Evolutionary conservation across 2,113 vertebrate genomes (phyloP).

Genomic region (Solea senegalensis): DNA sequence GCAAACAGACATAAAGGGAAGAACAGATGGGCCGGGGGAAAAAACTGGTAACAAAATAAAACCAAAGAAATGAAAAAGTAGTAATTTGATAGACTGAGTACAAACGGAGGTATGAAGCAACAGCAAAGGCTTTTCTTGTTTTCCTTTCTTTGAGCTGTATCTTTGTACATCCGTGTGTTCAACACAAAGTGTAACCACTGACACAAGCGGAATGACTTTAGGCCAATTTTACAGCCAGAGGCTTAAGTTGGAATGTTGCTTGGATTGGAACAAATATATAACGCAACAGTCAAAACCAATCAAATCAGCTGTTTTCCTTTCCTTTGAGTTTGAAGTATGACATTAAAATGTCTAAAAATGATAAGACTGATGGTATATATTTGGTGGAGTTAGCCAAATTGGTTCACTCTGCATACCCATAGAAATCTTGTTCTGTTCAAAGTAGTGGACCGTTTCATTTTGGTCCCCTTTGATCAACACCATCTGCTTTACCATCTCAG

Average conservation of each 20-base stretch:
- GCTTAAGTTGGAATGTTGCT: neutral
- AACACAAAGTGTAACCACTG: constrained; percentile 2
- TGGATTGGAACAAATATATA: neutral
- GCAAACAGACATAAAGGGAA: constrained; percentile 42
- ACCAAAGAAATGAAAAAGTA: constrained; percentile 12
- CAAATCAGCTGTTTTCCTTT: neutral
- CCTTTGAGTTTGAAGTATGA: too few species aligned
- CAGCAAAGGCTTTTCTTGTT: neutral
- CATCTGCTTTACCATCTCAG: too few species aligned
- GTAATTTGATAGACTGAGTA: constrained; percentile 1
- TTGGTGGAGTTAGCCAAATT: too few species aligned
- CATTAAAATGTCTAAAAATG: too few species aligned
- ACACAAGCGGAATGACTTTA: constrained; percentile 10
- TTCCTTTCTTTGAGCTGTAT: neutral
- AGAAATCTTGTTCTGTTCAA: too few species aligned
- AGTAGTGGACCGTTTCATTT: too few species aligned
- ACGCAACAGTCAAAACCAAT: neutral
- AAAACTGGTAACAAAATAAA: neutral
- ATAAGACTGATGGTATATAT: too few species aligned
- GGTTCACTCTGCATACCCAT: too few species aligned
- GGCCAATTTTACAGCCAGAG: neutral
- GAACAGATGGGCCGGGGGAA: constrained; percentile 5
- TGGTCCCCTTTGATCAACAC: too few species aligned
- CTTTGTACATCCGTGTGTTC: constrained; percentile 14
- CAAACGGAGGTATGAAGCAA: neutral